Base-by-base conservation (phyloP, 2,888 invertebrate genomes). In the Pristionchus entomophagus region DNA sequence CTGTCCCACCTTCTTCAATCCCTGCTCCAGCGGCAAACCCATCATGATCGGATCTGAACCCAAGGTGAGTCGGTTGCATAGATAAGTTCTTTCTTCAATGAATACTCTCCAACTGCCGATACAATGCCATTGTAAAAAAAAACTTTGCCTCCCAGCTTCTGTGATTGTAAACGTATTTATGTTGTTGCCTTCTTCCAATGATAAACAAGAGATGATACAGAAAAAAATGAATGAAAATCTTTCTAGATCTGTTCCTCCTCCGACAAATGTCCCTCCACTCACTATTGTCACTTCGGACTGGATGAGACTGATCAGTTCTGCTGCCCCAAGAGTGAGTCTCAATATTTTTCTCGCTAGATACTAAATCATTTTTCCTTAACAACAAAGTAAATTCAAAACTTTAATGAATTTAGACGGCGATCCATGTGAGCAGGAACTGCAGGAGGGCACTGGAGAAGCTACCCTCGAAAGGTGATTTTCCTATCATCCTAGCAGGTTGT, bases 211-310 rank as follows among this genome's bases (percentile, higher is more conserved):
- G 59, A 22, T 59, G 26, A 12, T n/a, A n/a, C 59, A 59, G 22
- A 22, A 59, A 6, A 59, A 22, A 69, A 17, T 35, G 10, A n/a
- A 35, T 69, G 19, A 45, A 22, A n/a, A n/a, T n/a, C n/a, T 32
- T 4, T 59, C 10, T 32, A 90, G 87, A 62, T 90, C n/a, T 91
- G 91, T 83, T 88, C 82, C 35, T 89, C 91, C 8, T 81, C 86
- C 32, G 83, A 87, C 32, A 85, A 92, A 49, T 93, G 93, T 81
- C 93, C 93, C 17, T 90, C 89, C 45, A 92, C 92, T n/a, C 92
- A 93, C 85, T 93, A 91, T 90, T 93, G 93, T 80, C 93, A 93
- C 85, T 90, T 93, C 82, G 91, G 93, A 59, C 86, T 87, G 19
- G 90, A 89, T 14, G 90, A 88, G 83, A 84, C 86, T n/a, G 89